A percentile compares a stretch with the other conserved stretches of the same genome.
These are phyloP conservation scores for Colinus virginianus DNA, from an alignment of 2,113 vertebrate species.

Conservation along the genomic window DNA sequence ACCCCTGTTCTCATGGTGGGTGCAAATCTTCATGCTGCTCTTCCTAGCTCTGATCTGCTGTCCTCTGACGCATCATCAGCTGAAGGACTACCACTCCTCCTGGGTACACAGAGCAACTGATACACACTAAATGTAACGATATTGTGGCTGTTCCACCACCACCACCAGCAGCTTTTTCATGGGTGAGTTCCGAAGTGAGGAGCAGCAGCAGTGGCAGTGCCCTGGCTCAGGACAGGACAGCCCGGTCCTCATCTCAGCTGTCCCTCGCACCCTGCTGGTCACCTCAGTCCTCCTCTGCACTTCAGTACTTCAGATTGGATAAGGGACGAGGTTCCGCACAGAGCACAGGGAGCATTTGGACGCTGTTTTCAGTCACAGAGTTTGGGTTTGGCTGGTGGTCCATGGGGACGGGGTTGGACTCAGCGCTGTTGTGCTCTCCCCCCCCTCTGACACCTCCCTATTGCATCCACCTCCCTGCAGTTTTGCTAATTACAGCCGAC, in stretches of 20 bases:
- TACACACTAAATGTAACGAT: background rate
- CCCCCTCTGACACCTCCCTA: too few relatives aligned
- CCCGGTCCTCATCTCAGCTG: too few relatives aligned
- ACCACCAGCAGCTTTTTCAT: background rate
- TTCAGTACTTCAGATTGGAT: background rate
- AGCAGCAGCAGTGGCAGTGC: too few relatives aligned
- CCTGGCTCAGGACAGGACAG: background rate
- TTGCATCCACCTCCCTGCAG: too few relatives aligned
- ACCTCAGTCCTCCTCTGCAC: background rate
- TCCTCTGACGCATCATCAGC: background rate
- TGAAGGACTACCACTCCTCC: background rate
- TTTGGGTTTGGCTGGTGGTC: too few relatives aligned
- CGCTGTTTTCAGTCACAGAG: too few relatives aligned
- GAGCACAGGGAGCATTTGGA: background rate
- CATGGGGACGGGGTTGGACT: too few relatives aligned
- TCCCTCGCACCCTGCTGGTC: too few relatives aligned
- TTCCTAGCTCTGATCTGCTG: background rate
- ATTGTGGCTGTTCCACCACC: background rate
- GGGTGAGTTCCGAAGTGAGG: background rate
- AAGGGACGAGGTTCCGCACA: background rate
- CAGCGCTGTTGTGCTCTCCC: too few relatives aligned
- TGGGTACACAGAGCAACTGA: too few relatives aligned
- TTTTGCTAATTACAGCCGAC: too few relatives aligned
- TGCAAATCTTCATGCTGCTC: background rate
- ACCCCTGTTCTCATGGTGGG: background rate